Evolutionary conservation across 64 coral and sea anemone genomes (phyloP), one percentile per base, ranked within the genome.

Genomic region (Hydrozoanthus tunicans): DNA sequence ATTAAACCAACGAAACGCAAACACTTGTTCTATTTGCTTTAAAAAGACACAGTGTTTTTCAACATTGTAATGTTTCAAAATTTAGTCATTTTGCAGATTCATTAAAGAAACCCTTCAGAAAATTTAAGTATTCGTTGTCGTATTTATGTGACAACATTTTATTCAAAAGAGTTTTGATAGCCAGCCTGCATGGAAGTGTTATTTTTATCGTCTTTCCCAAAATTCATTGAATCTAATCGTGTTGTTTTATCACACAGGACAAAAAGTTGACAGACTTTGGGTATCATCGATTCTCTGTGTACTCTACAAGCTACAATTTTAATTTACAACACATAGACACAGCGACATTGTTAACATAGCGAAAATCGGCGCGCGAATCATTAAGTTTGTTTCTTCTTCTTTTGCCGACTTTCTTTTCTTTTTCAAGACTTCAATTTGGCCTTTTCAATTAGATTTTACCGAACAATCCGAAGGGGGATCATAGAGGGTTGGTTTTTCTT

Each of bases 381-480:
- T 53, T 15, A 56, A 7, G 12, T 17, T 88, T 52, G 64, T 89
- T 90, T 93, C 85, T 79, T 79, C 65, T 74, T 57, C 63, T 75
- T 68, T 90, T 57, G 56, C 59, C 79, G 26, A 93, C 78, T 52
- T 77, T 89, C 59, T 10, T 56, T 82, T 95, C 80, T 55, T 58
- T 63, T 92, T 63, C 43, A 66, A 83, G 69, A 68, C 70, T 64
- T 26, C 78, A 56, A 23, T 79, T 78, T 62, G 70, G 6, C 79
- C 79, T 64, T 67, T 78, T 90, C 86, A 93, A 92, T 95, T 82
- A 82, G 58, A 92, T 92, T 92, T 93, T 78, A 43, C 24, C 55
- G 80, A 64, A 90, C 86, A 93, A 90, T 90, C 86, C 32, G 6
- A 54, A 76, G 78, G 92, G 75, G 78, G 68, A 17, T 62, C 92